phyloP scores from a whole-genome alignment of 2,113 vertebrate species.

The Clupea harengus region DNA sequence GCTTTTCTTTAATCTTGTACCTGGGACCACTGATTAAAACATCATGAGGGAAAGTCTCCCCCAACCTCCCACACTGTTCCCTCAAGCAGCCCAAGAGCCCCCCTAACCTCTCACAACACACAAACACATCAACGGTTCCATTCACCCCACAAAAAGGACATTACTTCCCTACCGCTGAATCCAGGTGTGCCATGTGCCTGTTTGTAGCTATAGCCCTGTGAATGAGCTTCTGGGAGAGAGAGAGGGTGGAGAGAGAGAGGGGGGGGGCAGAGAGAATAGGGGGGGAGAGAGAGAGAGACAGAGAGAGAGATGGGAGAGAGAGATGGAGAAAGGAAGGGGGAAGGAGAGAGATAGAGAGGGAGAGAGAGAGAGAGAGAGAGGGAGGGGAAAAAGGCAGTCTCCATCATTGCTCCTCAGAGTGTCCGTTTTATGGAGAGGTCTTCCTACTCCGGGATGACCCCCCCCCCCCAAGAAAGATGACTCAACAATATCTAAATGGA shows the following conservation, averaged over 20 bases:
- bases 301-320: not conserved
- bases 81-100: too few relatives aligned
- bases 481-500: slow-evolving; percentile 6
- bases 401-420: not conserved
- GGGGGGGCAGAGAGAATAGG: not conserved
- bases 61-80: too few relatives aligned
- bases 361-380: not conserved
- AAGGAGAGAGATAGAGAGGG: not conserved
- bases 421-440: not conserved
- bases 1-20: too few relatives aligned
- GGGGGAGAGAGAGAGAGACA: not conserved
- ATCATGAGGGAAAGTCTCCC: too few relatives aligned
- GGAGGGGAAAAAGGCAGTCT: not conserved
- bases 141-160: too few relatives aligned
- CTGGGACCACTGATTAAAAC: too few relatives aligned
- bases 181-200: too few relatives aligned
- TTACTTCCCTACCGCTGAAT: too few relatives aligned
- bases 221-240: too few relatives aligned
- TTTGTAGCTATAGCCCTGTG: too few relatives aligned
- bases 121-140: too few relatives aligned
- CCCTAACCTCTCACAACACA: too few relatives aligned
- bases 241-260: not conserved
- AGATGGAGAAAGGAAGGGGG: not conserved
- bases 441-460: not conserved
- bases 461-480: not conserved